Percentiles rank a stretch among this genome's conserved stretches.
These are phyloP conservation scores for Creontiades dilutus DNA, from an alignment of 2,888 invertebrate genomes.

Conservation along the genomic window DNA sequence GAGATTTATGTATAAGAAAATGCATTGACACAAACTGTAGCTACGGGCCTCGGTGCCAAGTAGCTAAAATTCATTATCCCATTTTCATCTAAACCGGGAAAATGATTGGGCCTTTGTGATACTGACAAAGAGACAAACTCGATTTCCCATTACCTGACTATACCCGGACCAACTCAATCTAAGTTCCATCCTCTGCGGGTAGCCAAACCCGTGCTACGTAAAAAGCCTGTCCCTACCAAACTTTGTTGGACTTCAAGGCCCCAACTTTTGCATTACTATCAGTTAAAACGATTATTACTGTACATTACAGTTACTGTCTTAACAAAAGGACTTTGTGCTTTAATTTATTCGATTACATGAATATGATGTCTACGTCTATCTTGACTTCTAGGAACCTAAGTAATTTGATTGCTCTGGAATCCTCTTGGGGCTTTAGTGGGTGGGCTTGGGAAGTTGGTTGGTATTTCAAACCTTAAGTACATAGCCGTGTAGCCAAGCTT, in stretches of 20 bases:
- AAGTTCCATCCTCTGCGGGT: slow-evolving; percentile 5
- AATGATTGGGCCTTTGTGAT: neutral
- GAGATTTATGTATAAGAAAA: no score
- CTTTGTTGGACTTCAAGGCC: neutral
- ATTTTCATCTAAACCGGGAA: neutral
- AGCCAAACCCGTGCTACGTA: no score
- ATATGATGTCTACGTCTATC: neutral
- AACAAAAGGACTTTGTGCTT: no score
- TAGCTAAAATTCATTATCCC: neutral
- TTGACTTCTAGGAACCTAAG: neutral
- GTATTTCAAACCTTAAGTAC: slow-evolving; percentile 46
- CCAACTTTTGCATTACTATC: slow-evolving; percentile 9
- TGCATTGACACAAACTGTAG: no score
- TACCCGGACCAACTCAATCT: neutral
- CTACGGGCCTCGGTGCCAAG: no score
- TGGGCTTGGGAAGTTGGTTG: neutral
- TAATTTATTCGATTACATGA: neutral
- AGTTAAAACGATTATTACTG: neutral
- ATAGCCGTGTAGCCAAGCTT: slow-evolving; percentile 38
- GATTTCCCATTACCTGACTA: neutral
- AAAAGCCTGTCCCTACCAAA: neutral
- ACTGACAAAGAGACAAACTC: neutral
- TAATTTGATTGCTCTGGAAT: neutral
- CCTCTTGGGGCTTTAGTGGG: neutral
- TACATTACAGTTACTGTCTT: neutral